Base-by-base conservation (phyloP, 2,113 vertebrate species). In the Naja naja region DNA sequence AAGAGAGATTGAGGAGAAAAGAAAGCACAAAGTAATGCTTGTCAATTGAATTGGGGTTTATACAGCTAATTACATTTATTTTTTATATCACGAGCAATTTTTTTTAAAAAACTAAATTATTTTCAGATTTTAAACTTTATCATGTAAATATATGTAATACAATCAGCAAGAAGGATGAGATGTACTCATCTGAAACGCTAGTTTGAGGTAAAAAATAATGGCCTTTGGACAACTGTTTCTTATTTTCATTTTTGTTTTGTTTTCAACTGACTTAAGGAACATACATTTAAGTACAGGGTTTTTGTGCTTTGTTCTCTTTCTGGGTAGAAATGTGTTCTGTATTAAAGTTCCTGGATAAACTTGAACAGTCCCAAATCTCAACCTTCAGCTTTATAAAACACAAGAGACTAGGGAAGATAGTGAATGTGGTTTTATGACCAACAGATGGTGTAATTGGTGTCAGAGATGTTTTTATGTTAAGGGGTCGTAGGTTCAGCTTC, bases 261-360 rank as follows among this genome's bases (percentile, higher is more conserved):
- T 98, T 97, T 97, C 97, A 97, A 97, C 97, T 97, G 97, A 97
- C 96, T 90, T 96, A 96, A 60, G 97, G 97, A 98, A 98, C 97
- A 97, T 98, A 98, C 97, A 97, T 97, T 97, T 97, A 97, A 97
- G 96, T 97, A 96, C 89, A 96, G 96, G 95, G 95, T 96, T 97
- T 97, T 98, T 97, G 97, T 97, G 96, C 98, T 98, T 98, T 98
- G 98, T 98, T 98, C 98, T 97, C 95, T n/a, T n/a, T 81, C 91
- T 96, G 95, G 95, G 91, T 95, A 95, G 95, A 98, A 98, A 98
- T 97, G 96, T 98, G 98, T 97, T 98, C 96, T 96, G 94, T 96
- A 98, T 98, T 98, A 98, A 96, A 97, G 95, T 93, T 96, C 92
- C 95, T 60, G 94, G 96, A 95, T 96, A 97, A 97, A 96, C 93